These are phyloP conservation scores for Hycleus phaleratus DNA, from an alignment of 1,140 invertebrate genomes.

Conservation along the genomic window DNA sequence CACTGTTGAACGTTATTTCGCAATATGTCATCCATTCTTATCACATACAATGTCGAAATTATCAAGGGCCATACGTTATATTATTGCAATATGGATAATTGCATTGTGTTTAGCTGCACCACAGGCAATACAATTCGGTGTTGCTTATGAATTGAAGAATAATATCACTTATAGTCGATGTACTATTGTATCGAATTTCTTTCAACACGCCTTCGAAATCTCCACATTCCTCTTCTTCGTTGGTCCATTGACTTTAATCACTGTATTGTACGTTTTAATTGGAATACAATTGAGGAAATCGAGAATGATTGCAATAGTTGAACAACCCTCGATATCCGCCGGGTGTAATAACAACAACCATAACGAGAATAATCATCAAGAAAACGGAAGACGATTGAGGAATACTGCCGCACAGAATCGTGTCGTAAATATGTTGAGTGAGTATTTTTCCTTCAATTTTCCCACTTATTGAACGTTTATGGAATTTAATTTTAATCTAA, in stretches of 20 bases:
- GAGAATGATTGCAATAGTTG: slow-evolving; percentile 13
- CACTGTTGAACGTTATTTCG: slow-evolving; percentile 64
- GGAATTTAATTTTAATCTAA: background rate
- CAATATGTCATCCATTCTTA: slow-evolving; percentile 59
- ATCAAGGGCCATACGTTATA: slow-evolving; percentile 51
- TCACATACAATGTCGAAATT: slow-evolving; percentile 44
- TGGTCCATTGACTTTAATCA: slow-evolving; percentile 51
- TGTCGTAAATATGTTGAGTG: slow-evolving; percentile 40
- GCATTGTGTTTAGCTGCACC: slow-evolving; percentile 50
- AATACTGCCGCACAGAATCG: slow-evolving; percentile 30
- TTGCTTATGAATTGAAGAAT: slow-evolving; percentile 28
- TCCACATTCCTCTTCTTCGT: slow-evolving; percentile 52
- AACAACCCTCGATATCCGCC: slow-evolving; percentile 1
- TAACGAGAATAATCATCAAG: slow-evolving; percentile 7
- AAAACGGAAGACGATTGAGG: slow-evolving; percentile 16
- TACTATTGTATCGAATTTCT: slow-evolving; percentile 28
- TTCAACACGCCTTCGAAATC: slow-evolving; percentile 45
- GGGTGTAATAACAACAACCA: background rate
- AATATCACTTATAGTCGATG: slow-evolving; percentile 26
- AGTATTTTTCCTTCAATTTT: slow-evolving; percentile 19
- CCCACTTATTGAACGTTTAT: too few species aligned
- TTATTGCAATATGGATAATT: slow-evolving; percentile 52
- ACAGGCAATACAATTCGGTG: slow-evolving; percentile 45
- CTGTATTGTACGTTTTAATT: slow-evolving; percentile 49
- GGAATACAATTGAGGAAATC: slow-evolving; percentile 43